A percentile compares a stretch with the other conserved stretches of the same genome.
Evolutionary conservation across 2,888 invertebrate genomes (phyloP).

Genomic region (Diploptera punctata): DNA sequence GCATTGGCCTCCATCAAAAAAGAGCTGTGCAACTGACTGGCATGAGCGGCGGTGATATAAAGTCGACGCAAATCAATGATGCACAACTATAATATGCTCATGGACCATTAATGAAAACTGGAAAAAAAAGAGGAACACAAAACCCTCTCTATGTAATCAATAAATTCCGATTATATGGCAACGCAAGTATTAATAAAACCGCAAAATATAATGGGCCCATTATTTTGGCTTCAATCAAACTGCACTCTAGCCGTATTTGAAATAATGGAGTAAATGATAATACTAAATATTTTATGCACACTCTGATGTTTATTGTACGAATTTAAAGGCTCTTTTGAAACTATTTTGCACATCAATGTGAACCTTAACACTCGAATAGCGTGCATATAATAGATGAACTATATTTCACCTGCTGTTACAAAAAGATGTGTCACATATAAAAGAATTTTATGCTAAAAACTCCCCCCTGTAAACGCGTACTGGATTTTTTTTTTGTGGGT

Average conservation of each 20-base stretch:
- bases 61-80: constrained; percentile 29
- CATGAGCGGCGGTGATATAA: constrained; percentile 9
- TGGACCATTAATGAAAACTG: constrained; percentile 28
- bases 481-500: no score
- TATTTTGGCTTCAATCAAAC: constrained; percentile 27
- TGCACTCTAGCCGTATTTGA: not conserved
- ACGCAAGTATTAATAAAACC: constrained; percentile 29
- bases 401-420: no score
- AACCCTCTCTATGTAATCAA: constrained; percentile 26
- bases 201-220: constrained; percentile 29
- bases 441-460: no score
- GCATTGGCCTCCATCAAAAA: constrained; percentile 11
- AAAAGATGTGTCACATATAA: no score
- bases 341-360: no score
- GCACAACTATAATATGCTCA: constrained; percentile 23
- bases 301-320: constrained; percentile 1
- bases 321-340: not conserved
- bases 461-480: no score
- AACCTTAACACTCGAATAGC: no score
- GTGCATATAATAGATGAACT: no score
- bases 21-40: constrained; percentile 6
- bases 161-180: constrained; percentile 26
- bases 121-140: constrained; percentile 14
- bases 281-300: constrained; percentile 20
- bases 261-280: constrained; percentile 23